Base-by-base conservation (phyloP, 1,140 invertebrate species). In the Proctacanthus coquilletti region DNA sequence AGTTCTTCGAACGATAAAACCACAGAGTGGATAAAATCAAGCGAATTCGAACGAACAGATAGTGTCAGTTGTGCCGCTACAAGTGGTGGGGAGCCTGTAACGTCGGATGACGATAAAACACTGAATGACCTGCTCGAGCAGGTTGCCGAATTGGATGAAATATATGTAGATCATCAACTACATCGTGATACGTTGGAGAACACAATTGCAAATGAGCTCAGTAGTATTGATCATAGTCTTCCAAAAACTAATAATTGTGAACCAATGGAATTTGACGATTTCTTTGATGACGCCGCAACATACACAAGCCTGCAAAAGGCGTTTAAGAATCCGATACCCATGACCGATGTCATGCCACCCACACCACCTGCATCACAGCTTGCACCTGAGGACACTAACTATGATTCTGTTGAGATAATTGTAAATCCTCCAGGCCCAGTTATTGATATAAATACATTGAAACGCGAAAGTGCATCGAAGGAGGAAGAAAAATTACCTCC, bases 241-340 rank as follows among this genome's bases (percentile, higher is more conserved):
- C 41, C 63, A 58, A 40, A 42, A 62, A 10, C 14, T 9, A 32
- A 13, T 8, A 6, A 5, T 14, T 44, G 30, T 29, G 46, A 42
- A 1, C 55, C 61, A 25, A 63, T 72, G 56, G 64, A 69, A 4
- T 44, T 67, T 5, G 75, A 80, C 21, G 75, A 75, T 19, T 57
- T 56, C 21, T 76, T 81, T 42, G 73, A 76, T 45, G 81, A 84
- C 47, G 70, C 74, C 36, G 74, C 76, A 35, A 83, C 79, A 0
- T 86, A 87, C 42, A 80, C 79, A 0, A 86, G 82, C 50, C 57
- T 87, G 30, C 83, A 86, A 52, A 66, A 85, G 50, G 84, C 84
- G 1, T 87, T 86, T 68, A 84, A 80, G 61, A 85, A 87, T 62
- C 83, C 83, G 0, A 53, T 84, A 1, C 49, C 70, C 5, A 70